Percentiles rank a stretch among this genome's conserved stretches.
Conservation (phyloP, 2,888 invertebrate species). For the Morinoia aosen region DNA sequence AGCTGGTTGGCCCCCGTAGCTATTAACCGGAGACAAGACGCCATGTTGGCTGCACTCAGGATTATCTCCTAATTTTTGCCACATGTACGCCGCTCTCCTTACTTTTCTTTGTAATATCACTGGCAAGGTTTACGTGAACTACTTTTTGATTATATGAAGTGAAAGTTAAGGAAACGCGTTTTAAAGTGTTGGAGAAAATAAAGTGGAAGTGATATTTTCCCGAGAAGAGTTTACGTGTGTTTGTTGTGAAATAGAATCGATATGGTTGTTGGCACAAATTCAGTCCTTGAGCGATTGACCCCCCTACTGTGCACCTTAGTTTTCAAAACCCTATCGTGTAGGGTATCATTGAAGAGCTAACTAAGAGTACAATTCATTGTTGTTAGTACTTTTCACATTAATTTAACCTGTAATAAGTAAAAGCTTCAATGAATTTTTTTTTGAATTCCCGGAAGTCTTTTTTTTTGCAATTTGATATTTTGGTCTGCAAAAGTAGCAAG, state of each 20-base stretch:
- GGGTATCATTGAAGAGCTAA: constrained; percentile 67
- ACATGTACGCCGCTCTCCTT: constrained; percentile 65
- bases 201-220: constrained; percentile 43
- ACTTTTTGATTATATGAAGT: not conserved
- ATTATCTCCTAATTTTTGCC: constrained; percentile 68
- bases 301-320: constrained; percentile 63
- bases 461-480: not conserved
- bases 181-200: not conserved
- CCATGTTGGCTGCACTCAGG: constrained; percentile 68
- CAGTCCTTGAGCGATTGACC: constrained; percentile 67
- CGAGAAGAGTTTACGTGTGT: constrained; percentile 67
- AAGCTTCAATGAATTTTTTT: not conserved
- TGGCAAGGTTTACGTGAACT: not conserved
- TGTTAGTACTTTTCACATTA: constrained; percentile 14
- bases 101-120: constrained; percentile 40
- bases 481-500: not conserved
- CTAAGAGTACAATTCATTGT: constrained; percentile 32
- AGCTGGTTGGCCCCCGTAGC: constrained; percentile 68
- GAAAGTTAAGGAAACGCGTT: constrained; percentile 23
- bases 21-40: constrained; percentile 68
- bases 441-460: constrained; percentile 32
- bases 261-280: constrained; percentile 68
- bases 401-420: not conserved
- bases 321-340: constrained; percentile 63
- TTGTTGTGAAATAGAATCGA: constrained; percentile 68